These are phyloP conservation scores for Alethe diademata DNA, from an alignment of 2,113 vertebrate genomes.

Conservation along the genomic window DNA sequence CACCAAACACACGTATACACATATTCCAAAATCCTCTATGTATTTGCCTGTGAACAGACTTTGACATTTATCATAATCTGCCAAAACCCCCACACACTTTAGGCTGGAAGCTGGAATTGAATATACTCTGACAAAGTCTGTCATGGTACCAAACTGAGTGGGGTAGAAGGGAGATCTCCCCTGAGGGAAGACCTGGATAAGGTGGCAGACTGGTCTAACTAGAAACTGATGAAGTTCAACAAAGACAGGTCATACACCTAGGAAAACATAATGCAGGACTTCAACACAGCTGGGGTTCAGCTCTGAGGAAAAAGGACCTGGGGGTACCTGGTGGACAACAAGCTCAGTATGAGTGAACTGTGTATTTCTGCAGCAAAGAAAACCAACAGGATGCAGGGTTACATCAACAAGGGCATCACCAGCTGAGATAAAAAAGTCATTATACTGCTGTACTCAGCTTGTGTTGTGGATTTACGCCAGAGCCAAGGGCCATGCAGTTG, in stretches of 20 bases:
- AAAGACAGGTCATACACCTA: neutral
- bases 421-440: neutral
- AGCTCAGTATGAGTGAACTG: neutral
- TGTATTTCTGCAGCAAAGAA: neutral
- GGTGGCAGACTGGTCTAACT: neutral
- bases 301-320: neutral
- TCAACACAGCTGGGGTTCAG: neutral
- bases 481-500: neutral
- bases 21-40: neutral
- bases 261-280: neutral
- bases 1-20: neutral
- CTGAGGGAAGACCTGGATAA: neutral
- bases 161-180: neutral
- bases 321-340: neutral
- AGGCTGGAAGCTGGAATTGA: neutral
- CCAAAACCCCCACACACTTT: neutral
- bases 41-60: neutral
- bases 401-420: neutral
- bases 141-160: neutral
- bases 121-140: neutral
- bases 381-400: neutral
- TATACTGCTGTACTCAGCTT: neutral
- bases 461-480: neutral
- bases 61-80: neutral
- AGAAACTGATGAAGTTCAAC: neutral